These are phyloP conservation scores for Melanotaenia parkinsoni DNA, from an alignment of 2,797 vertebrate species.

Conservation along the genomic window DNA sequence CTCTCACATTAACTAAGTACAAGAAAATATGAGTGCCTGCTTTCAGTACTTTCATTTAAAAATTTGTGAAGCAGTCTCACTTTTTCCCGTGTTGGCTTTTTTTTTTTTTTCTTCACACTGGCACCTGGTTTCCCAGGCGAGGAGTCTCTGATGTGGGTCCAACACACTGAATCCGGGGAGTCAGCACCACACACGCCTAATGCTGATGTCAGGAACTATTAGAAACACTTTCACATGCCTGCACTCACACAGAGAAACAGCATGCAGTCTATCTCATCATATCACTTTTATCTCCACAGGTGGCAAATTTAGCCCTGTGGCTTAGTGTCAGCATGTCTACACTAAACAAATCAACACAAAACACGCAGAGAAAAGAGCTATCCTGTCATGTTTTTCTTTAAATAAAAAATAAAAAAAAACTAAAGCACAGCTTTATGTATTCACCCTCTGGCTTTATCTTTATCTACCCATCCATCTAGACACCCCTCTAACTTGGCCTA, in stretches of 20 bases:
- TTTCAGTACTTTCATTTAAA: no score
- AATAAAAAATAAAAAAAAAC: conserved; percentile 3
- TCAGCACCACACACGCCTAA: conserved; percentile 63
- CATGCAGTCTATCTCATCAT: conserved; percentile 62
- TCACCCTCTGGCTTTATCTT: conserved; percentile 25
- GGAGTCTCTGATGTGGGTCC: conserved; percentile 36
- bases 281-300: conserved; percentile 76
- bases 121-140: conserved; percentile 49
- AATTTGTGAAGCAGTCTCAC: no score
- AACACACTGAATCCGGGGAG: conserved; percentile 50
- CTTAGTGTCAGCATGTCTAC: conserved; percentile 62
- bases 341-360: conserved; percentile 58
- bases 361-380: conserved; percentile 21
- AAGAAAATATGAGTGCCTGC: no score
- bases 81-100: no score
- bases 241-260: conserved; percentile 14
- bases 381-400: conserved; percentile 22
- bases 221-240: conserved; percentile 38
- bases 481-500: conserved; percentile 32
- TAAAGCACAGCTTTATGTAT: conserved; percentile 27
- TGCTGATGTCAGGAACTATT: conserved; percentile 72
- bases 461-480: conserved; percentile 25
- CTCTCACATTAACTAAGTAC: no score
- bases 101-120: not conserved
- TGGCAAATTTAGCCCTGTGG: conserved; percentile 66